These are phyloP conservation scores for Mesaphorura yosii DNA, from an alignment of 1,140 invertebrate species.

Conservation along the genomic window DNA sequence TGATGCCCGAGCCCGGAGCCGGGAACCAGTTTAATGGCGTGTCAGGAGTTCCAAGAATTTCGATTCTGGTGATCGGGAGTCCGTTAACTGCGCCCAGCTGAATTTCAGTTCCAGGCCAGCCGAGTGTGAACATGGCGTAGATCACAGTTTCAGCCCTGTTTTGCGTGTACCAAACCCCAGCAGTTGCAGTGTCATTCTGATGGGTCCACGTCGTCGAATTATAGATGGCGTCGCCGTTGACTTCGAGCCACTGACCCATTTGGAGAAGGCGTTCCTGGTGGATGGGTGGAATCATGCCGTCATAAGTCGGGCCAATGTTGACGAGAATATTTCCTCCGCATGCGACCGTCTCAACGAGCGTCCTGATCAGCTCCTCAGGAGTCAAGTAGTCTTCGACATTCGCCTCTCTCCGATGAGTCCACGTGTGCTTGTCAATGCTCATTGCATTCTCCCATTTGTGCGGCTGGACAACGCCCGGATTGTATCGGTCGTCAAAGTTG, in stretches of 20 bases:
- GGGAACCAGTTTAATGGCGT: slow-evolving; percentile 38
- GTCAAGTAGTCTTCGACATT: slow-evolving; percentile 55
- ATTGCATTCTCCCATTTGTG: slow-evolving; percentile 90
- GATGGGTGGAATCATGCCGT: slow-evolving; percentile 45
- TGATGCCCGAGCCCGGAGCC: slow-evolving; percentile 35
- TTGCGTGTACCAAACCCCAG: slow-evolving; percentile 35
- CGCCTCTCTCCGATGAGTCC: slow-evolving; percentile 73
- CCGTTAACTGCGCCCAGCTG: neutral
- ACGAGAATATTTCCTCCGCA: slow-evolving; percentile 55
- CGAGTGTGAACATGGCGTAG: too few species aligned
- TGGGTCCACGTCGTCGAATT: slow-evolving; percentile 36
- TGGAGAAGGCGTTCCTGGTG: slow-evolving; percentile 47
- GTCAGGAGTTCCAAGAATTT: neutral
- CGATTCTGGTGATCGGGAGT: neutral
- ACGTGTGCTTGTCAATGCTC: slow-evolving; percentile 74
- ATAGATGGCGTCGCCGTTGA: slow-evolving; percentile 50
- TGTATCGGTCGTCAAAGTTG: slow-evolving; percentile 42
- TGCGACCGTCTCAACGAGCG: slow-evolving; percentile 65
- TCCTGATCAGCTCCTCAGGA: slow-evolving; percentile 55
- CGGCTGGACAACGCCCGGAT: slow-evolving; percentile 40
- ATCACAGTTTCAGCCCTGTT: too few species aligned
- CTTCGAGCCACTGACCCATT: slow-evolving; percentile 43
- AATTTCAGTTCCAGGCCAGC: neutral
- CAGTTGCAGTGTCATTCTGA: slow-evolving; percentile 43
- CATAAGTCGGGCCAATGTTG: slow-evolving; percentile 46